phyloP scores from a whole-genome alignment of 2,797 vertebrate species.

The Vultur gryphus region DNA sequence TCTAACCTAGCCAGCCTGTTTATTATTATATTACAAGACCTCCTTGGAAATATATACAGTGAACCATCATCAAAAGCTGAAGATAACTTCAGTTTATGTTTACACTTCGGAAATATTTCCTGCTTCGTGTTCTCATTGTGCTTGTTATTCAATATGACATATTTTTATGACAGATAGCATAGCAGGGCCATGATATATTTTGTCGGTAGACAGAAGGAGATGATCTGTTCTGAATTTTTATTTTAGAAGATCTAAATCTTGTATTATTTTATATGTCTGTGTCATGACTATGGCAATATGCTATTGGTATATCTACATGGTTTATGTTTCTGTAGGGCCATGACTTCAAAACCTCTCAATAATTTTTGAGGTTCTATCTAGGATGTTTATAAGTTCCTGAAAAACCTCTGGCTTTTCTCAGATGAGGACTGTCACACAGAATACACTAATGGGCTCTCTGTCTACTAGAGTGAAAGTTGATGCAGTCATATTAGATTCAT shows the following conservation, averaged over 20 bases:
- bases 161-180: constrained; percentile 21
- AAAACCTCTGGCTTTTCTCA: constrained; percentile 28
- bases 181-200: neutral
- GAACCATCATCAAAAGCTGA: constrained; percentile 47
- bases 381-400: neutral
- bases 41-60: constrained; percentile 47
- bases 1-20: constrained; percentile 40
- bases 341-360: neutral
- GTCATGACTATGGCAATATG: neutral
- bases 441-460: neutral
- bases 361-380: neutral
- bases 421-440: neutral
- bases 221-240: neutral
- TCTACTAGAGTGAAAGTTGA: neutral
- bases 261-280: neutral
- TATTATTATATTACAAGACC: constrained; percentile 54
- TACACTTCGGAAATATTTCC: constrained; percentile 4
- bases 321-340: neutral
- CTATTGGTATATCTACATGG: neutral
- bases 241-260: neutral
- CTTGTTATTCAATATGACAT: constrained; percentile 18
- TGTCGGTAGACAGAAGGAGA: neutral
- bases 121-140: neutral
- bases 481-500: neutral
- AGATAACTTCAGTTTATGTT: constrained; percentile 47